A percentile compares a stretch with the other conserved stretches of the same genome.
Conservation (phyloP, 2,888 invertebrate genomes). For the Hyposoter didymator region DNA sequence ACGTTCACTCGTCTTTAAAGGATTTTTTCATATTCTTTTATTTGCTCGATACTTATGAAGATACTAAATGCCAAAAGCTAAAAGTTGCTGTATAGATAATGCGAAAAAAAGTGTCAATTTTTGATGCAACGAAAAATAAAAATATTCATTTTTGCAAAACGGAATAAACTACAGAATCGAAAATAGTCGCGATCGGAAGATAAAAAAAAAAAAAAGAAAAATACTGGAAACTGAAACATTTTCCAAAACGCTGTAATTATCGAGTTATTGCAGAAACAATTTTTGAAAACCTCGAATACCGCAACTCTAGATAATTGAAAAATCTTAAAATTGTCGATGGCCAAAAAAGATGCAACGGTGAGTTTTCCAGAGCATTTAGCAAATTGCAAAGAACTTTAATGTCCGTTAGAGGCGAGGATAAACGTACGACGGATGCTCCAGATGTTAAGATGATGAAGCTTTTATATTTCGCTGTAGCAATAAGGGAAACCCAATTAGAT, state of each 20-base stretch:
- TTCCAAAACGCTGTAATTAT: too few species aligned
- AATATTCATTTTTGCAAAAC: too few species aligned
- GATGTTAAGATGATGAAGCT: slow-evolving; percentile 62
- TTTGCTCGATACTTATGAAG: slow-evolving; percentile 4
- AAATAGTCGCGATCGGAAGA: too few species aligned
- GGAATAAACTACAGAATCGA: too few species aligned
- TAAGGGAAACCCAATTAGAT: slow-evolving; percentile 73
- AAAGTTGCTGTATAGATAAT: not conserved
- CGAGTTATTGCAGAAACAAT: too few species aligned
- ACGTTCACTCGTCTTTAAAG: slow-evolving; percentile 34
- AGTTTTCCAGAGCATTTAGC: not conserved
- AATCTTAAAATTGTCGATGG: not conserved
- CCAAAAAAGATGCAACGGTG: too few species aligned
- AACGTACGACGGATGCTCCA: slow-evolving; percentile 39
- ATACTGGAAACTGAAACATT: too few species aligned
- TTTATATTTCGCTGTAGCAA: slow-evolving; percentile 51
- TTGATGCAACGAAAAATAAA: too few species aligned
- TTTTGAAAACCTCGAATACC: too few species aligned
- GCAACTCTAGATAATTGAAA: too few species aligned
- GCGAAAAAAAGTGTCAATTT: too few species aligned
- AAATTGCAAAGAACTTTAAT: slow-evolving; percentile 27
- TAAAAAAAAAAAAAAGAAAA: too few species aligned
- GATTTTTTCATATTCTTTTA: not conserved
- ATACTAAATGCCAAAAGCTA: not conserved
- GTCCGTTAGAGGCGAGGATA: slow-evolving; percentile 31